Conservation (phyloP, 2,113 vertebrate species). For the Nyctereutes procyonoides region DNA sequence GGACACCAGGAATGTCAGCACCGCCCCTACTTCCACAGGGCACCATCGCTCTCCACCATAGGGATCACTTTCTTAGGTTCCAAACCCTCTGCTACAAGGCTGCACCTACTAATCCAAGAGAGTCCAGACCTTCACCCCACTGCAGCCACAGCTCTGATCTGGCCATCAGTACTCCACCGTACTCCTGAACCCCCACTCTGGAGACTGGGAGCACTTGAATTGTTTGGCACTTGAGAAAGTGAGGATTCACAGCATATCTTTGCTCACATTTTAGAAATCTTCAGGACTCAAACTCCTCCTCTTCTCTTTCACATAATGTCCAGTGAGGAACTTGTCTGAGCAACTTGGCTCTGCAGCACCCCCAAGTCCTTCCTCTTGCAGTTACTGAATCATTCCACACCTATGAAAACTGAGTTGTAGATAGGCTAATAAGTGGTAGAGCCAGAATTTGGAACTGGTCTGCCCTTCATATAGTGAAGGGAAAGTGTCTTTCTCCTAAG, state of each 20-base stretch:
- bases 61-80: neutral
- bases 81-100: neutral
- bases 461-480: neutral
- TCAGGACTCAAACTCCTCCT: neutral
- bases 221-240: conserved; percentile 22
- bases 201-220: neutral
- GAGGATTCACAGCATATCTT: neutral
- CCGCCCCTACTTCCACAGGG: neutral
- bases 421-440: neutral
- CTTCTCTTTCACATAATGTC: neutral
- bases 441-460: neutral
- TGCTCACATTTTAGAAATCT: neutral
- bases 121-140: neutral
- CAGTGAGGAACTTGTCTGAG: neutral
- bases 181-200: neutral
- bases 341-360: neutral
- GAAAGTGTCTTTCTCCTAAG: neutral
- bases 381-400: neutral
- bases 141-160: neutral
- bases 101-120: neutral
- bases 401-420: neutral
- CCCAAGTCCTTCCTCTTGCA: neutral
- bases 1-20: neutral
- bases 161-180: neutral
- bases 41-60: neutral